Conservation (phyloP, 1,140 invertebrate genomes). For the Arctopsyche grandis region DNA sequence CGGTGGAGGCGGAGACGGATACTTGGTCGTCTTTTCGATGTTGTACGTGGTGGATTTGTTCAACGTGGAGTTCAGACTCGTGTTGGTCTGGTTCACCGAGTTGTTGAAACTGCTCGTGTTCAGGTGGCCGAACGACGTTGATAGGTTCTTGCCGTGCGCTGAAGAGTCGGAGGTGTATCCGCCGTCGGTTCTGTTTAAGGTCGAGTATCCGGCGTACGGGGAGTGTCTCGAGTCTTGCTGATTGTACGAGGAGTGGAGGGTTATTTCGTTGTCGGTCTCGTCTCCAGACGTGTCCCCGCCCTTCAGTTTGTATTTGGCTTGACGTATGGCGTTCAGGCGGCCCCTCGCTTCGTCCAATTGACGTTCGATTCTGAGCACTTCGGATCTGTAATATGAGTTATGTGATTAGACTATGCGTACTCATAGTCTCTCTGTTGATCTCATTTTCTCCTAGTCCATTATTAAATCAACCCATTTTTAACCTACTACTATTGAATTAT, state of each 20-base stretch:
- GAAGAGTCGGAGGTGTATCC: conserved; percentile 56
- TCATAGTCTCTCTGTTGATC: no score
- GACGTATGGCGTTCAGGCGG: conserved; percentile 85
- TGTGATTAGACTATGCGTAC: conserved; percentile 24
- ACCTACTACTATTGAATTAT: conserved; percentile 19
- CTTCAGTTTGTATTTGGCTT: conserved; percentile 83
- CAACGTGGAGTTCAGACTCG: conserved; percentile 8
- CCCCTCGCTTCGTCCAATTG: conserved; percentile 92
- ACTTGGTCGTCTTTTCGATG: conserved; percentile 46
- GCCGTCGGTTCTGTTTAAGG: not conserved
- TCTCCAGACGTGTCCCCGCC: conserved; percentile 68
- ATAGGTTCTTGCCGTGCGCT: conserved; percentile 45
- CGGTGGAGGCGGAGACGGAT: conserved; percentile 51
- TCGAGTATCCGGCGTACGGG: conserved; percentile 32
- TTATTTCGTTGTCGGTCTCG: conserved; percentile 67
- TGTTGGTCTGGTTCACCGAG: conserved; percentile 33
- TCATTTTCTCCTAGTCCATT: no score
- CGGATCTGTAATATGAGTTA: conserved; percentile 66
- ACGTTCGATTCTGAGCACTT: conserved; percentile 91
- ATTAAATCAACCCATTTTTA: no score
- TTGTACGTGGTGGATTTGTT: conserved; percentile 33
- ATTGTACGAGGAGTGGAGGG: conserved; percentile 41
- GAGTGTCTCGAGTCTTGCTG: conserved; percentile 19
- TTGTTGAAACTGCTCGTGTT: conserved; percentile 44
- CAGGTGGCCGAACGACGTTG: conserved; percentile 49